phyloP scores from a whole-genome alignment of 2,888 invertebrate species.

The Ochlodes sylvanus region DNA sequence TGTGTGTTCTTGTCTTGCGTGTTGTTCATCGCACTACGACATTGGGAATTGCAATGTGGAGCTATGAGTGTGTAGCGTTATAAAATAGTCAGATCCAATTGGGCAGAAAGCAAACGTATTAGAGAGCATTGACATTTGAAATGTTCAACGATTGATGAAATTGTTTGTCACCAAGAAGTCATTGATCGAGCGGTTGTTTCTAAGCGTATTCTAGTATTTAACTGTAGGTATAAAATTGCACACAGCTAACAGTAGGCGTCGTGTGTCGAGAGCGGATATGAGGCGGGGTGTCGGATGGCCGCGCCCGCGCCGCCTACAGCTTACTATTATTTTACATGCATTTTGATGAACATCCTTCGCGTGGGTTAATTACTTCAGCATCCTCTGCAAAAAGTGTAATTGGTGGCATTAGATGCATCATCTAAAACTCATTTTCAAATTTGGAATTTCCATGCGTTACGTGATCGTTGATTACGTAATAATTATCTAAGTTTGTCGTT shows the following conservation, averaged over 20 bases:
- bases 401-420: too few species aligned
- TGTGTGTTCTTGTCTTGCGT: too few species aligned
- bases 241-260: constrained; percentile 18
- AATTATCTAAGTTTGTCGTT: too few species aligned
- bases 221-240: constrained; percentile 16
- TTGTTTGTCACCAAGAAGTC: background rate
- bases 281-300: constrained; percentile 22
- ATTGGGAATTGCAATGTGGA: too few species aligned
- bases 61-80: too few species aligned
- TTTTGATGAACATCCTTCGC: constrained; percentile 11
- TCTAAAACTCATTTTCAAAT: too few species aligned
- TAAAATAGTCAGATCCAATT: background rate
- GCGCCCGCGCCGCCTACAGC: constrained; percentile 24
- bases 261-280: constrained; percentile 30
- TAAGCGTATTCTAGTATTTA: background rate
- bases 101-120: background rate
- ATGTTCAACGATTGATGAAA: background rate
- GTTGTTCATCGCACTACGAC: too few species aligned
- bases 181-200: background rate
- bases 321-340: constrained; percentile 5
- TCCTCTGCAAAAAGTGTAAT: background rate
- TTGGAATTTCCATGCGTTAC: too few species aligned
- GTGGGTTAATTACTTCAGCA: background rate
- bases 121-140: background rate
- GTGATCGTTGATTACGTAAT: too few species aligned